A percentile compares a stretch with the other conserved stretches of the same genome.
Conservation (phyloP, 1,140 invertebrate species). For the Drosophila eugracilis region DNA sequence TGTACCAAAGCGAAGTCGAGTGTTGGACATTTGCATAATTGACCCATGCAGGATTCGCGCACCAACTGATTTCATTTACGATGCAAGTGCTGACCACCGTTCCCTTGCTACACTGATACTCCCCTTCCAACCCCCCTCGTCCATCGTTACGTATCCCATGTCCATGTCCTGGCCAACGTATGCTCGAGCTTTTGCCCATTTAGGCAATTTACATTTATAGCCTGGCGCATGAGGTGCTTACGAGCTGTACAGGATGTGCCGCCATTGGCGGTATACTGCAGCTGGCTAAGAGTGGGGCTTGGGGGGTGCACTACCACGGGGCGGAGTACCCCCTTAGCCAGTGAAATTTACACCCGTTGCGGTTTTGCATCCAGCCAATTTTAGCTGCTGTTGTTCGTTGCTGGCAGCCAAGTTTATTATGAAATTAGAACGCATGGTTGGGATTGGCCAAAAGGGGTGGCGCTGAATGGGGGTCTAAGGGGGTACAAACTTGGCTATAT, state of each 20-base stretch:
- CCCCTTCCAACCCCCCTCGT: not conserved
- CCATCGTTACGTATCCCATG: slow-evolving; percentile 55
- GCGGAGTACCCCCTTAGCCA: not conserved
- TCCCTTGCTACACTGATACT: not conserved
- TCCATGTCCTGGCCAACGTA: slow-evolving; percentile 72
- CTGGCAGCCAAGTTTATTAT: slow-evolving; percentile 78
- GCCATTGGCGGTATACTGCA: slow-evolving; percentile 58
- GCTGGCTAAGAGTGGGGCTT: not conserved
- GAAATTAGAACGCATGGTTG: slow-evolving; percentile 72
- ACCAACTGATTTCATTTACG: slow-evolving; percentile 83
- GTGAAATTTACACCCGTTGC: slow-evolving; percentile 81
- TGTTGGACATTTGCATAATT: slow-evolving; percentile 78
- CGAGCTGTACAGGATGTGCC: slow-evolving; percentile 80
- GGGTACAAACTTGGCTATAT: too few relatives aligned
- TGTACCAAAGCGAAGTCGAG: slow-evolving; percentile 39
- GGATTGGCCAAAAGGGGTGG: slow-evolving; percentile 27
- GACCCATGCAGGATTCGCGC: slow-evolving; percentile 83
- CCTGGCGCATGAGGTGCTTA: slow-evolving; percentile 81
- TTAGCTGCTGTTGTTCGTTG: slow-evolving; percentile 49
- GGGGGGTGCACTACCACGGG: not conserved
- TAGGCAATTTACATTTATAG: slow-evolving; percentile 84
- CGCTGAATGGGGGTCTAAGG: not conserved
- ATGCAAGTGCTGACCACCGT: slow-evolving; percentile 25
- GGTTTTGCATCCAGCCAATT: slow-evolving; percentile 71
- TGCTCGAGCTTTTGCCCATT: slow-evolving; percentile 81